phyloP scores from a whole-genome alignment of 1,140 invertebrate genomes.

The Venustaconcha ellipsiformis region DNA sequence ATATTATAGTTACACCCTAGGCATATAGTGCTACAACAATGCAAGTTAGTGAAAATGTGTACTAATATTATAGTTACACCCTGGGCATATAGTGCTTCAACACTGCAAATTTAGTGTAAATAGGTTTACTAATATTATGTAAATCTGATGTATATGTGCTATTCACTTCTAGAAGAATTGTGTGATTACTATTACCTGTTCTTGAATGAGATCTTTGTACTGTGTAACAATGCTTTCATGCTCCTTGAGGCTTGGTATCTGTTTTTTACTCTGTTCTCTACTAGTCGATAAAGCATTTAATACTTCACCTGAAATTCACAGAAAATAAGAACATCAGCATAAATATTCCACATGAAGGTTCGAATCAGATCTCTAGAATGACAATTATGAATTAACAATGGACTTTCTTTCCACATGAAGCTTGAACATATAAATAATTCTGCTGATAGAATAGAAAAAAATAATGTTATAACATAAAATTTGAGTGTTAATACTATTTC shows the following conservation, averaged over 20 bases:
- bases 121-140: background rate
- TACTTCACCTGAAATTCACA: constrained; percentile 63
- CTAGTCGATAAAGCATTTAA: constrained; percentile 72
- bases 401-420: too few relatives aligned
- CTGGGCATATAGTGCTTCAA: too few relatives aligned
- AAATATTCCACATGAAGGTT: background rate
- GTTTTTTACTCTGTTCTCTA: constrained; percentile 49
- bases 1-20: too few relatives aligned
- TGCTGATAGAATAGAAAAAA: too few relatives aligned
- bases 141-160: too few relatives aligned
- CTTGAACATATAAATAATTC: too few relatives aligned
- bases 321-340: background rate
- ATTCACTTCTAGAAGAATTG: background rate
- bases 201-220: constrained; percentile 91
- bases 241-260: constrained; percentile 56
- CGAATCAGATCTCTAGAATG: background rate
- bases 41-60: too few relatives aligned
- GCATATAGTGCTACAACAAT: too few relatives aligned
- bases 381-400: background rate
- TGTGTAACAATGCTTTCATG: constrained; percentile 70
- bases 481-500: too few relatives aligned
- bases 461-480: too few relatives aligned
- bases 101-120: background rate
- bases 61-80: too few relatives aligned
- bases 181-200: constrained; percentile 79